phyloP scores from a whole-genome alignment of 2,113 vertebrate genomes.

The Odontesthes bonariensis region DNA sequence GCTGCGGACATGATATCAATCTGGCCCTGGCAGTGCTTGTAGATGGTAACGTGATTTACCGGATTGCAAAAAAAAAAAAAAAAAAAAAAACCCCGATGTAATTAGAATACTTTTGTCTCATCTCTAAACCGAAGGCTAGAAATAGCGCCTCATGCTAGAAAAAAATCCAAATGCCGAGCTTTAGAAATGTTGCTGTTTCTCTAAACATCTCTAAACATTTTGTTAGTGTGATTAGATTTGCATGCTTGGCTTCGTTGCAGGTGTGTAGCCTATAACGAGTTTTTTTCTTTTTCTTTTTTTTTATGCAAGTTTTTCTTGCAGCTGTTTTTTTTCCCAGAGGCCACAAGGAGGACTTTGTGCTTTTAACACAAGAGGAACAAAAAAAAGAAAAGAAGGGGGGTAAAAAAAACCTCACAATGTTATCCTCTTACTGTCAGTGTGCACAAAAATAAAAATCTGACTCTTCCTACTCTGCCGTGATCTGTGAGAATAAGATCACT shows the following conservation, averaged over 20 bases:
- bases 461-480: neutral
- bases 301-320: neutral
- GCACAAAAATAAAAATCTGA: neutral
- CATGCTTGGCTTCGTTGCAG: too few relatives aligned
- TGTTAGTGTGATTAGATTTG: too few relatives aligned
- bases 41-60: neutral
- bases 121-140: too few relatives aligned
- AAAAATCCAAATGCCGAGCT: too few relatives aligned
- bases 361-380: neutral
- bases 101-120: neutral
- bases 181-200: too few relatives aligned
- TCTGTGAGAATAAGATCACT: too few relatives aligned
- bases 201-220: too few relatives aligned
- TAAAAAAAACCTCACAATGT: neutral
- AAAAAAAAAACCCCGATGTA: neutral
- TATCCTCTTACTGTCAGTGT: neutral
- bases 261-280: too few relatives aligned
- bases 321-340: neutral
- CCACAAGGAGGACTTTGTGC: neutral
- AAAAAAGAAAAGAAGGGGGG: too few relatives aligned
- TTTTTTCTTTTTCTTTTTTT: neutral
- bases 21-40: neutral
- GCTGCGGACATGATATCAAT: constrained; percentile 31
- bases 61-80: neutral
- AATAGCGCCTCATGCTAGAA: too few relatives aligned